Conservation (phyloP, 2,113 vertebrate genomes). For the Rissa tridactyla region DNA sequence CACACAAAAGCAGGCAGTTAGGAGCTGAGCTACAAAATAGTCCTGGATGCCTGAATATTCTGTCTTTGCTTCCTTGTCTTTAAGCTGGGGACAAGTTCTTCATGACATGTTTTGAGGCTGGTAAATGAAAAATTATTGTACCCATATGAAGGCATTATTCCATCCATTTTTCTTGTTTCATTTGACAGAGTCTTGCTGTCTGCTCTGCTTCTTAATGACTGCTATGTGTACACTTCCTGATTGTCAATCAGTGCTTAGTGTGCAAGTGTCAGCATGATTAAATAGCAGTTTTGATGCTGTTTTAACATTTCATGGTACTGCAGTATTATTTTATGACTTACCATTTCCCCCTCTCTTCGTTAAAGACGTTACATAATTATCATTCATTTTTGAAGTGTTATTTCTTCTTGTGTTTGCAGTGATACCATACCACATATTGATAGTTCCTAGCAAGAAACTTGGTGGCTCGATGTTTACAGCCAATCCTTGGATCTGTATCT, state of each 20-base stretch:
- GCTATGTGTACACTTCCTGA: background rate
- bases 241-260: background rate
- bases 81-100: background rate
- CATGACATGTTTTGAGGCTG: background rate
- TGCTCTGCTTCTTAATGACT: background rate
- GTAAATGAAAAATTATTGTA: background rate
- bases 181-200: background rate
- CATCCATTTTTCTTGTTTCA: background rate
- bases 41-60: background rate
- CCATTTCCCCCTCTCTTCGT: background rate
- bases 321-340: background rate
- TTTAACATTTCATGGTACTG: background rate
- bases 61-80: background rate
- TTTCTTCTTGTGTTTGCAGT: slow-evolving; percentile 76
- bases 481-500: slow-evolving; percentile 98
- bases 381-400: background rate
- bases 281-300: background rate
- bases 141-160: background rate
- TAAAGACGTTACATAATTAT: background rate
- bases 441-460: slow-evolving; percentile 94
- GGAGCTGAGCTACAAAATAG: background rate
- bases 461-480: slow-evolving; percentile 98
- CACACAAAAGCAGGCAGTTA: background rate
- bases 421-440: slow-evolving; percentile 96
- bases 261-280: background rate